Base-by-base conservation (phyloP, 2,113 vertebrate genomes). In the Austrofundulus limnaeus region DNA sequence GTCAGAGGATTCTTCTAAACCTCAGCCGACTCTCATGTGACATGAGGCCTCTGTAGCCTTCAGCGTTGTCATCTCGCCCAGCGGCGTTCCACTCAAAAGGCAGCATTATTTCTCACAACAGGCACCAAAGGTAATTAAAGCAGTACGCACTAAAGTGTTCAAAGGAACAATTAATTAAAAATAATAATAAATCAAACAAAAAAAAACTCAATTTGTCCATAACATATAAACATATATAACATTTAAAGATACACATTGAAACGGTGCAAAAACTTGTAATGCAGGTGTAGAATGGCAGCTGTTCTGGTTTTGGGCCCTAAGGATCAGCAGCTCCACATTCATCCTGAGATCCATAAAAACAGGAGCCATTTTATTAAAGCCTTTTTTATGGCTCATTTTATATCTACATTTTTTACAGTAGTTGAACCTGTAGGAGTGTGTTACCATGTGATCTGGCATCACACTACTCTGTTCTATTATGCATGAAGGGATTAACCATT, bases 11-110 rank as follows among this genome's bases (percentile, higher is more conserved):
- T 84, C 67, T 64, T 81, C 64, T 54, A 57, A 77, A 79, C 70
- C 85, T 83, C 87, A 86, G 82, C 83, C 77, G 78, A 87, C 85
- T 74, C 81, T 87, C 84, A 87, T 84, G 82, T 88, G 85, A 87
- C 79, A 79, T 52, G 60, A 77, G 59, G 55, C 66, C 12, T 58
- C 52, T 57, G 67, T 51, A 70, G 82, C 67, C 74, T 73, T 82
- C 41, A 71, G 80, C 34, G 81, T 64, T 61, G 14, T 50, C 74
- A 61, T 70, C 55, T 42, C 45, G n/a, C 13, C 46, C 55, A 55
- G 38, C 65, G 53, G n/a, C n/a, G 15, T 41, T 24, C 50, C 25
- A 28, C 3, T 28, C 19, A 71, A 80, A 75, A 19, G 61, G 43
- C 25, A 6, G 12, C 15, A 62, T 77, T 79, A 69, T 61, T 28